phyloP scores from a whole-genome alignment of 2,113 vertebrate species.

The Macquaria ambigua region DNA sequence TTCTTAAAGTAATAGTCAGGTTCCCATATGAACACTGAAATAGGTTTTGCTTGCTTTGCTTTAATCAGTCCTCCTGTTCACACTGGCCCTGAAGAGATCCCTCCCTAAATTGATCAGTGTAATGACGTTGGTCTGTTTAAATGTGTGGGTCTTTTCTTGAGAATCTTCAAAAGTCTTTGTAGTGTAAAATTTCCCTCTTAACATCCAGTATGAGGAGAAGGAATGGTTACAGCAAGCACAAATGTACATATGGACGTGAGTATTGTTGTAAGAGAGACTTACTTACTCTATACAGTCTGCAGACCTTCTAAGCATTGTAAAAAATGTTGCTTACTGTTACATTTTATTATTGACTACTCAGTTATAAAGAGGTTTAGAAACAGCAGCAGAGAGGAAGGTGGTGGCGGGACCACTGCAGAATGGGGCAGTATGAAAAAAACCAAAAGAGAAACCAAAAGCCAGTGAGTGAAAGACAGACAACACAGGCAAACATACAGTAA shows the following conservation, averaged over 20 bases:
- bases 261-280: not conserved
- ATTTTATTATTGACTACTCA: not conserved
- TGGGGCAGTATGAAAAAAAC: not conserved
- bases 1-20: not conserved
- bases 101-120: rapidly evolving
- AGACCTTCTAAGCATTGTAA: not conserved
- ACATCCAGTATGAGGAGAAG: not conserved
- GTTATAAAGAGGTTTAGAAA: not conserved
- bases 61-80: not conserved
- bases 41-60: not conserved
- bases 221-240: not conserved
- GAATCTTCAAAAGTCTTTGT: not conserved
- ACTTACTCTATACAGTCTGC: not conserved
- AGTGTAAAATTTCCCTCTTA: not conserved
- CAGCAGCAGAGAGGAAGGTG: not conserved
- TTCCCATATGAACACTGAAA: not conserved
- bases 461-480: not conserved
- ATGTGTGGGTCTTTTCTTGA: not conserved
- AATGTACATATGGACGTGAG: not conserved
- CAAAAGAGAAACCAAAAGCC: not conserved
- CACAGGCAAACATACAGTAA: not conserved
- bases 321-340: not conserved
- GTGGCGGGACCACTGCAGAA: too few relatives aligned
- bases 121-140: not conserved
- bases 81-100: not conserved